A percentile compares a stretch with the other conserved stretches of the same genome.
phyloP scores from a whole-genome alignment of 2,797 vertebrate species.

The Gadopsis bispinosus region DNA sequence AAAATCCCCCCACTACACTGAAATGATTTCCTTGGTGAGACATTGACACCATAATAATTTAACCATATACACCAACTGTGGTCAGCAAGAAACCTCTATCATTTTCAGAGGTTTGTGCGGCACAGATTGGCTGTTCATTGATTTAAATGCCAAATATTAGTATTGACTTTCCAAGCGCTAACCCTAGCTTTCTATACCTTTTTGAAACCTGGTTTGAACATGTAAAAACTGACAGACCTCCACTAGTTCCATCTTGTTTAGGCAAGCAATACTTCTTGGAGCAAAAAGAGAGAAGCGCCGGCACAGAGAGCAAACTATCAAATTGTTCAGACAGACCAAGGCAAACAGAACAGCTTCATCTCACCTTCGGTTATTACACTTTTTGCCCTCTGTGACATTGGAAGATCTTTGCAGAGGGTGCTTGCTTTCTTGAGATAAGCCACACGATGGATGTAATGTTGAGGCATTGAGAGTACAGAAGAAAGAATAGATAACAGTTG shows the following conservation, averaged over 20 bases:
- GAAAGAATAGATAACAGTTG: slow-evolving; percentile 11
- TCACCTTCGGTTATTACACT: slow-evolving; percentile 37
- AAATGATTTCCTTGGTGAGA: slow-evolving; percentile 24
- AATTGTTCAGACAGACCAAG: slow-evolving; percentile 13
- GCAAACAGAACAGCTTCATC: slow-evolving; percentile 37
- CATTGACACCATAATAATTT: slow-evolving; percentile 15
- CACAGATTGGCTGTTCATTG: neutral
- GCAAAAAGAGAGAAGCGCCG: slow-evolving; percentile 6
- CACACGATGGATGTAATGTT: slow-evolving; percentile 13
- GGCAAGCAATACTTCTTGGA: slow-evolving; percentile 4
- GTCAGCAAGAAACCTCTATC: neutral
- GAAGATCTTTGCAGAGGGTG: slow-evolving; percentile 3
- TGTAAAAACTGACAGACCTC: neutral
- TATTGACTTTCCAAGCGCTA: neutral
- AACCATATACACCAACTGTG: neutral
- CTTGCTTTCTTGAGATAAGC: slow-evolving; percentile 28
- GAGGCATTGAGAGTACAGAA: neutral
- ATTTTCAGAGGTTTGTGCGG: neutral
- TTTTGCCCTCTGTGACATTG: slow-evolving; percentile 34
- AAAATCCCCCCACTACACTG: slow-evolving; percentile 6
- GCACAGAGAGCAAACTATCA: slow-evolving; percentile 35
- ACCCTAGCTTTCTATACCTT: neutral
- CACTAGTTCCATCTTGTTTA: slow-evolving; percentile 17
- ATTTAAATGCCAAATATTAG: neutral
- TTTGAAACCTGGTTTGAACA: neutral